These are phyloP conservation scores for Hypsopygia costalis DNA, from an alignment of 2,888 invertebrate species.

Conservation along the genomic window DNA sequence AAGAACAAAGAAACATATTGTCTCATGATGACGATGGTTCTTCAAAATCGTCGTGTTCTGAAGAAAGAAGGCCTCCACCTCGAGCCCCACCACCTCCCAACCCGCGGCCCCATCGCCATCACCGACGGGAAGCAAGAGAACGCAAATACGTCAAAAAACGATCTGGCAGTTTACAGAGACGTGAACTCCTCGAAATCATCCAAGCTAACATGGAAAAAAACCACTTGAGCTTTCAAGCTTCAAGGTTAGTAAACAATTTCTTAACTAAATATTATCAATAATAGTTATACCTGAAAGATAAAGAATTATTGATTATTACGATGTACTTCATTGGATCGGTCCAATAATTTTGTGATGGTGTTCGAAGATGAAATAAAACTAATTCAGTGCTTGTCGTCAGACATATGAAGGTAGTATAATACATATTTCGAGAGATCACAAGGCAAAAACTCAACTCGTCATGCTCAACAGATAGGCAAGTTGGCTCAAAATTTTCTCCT, in stretches of 20 bases:
- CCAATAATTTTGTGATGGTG: no score
- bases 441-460: no score
- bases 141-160: conserved; percentile 80
- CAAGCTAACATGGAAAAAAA: conserved; percentile 96
- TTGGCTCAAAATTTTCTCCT: no score
- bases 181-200: conserved; percentile 92
- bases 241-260: conserved; percentile 78
- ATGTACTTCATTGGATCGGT: no score
- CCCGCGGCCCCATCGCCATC: conserved; percentile 59
- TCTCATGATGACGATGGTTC: conserved; percentile 68
- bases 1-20: conserved; percentile 73
- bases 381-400: no score
- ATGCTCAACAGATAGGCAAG: no score
- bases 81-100: conserved; percentile 46
- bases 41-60: conserved; percentile 70
- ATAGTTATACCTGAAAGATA: no score
- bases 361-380: no score
- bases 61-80: conserved; percentile 49
- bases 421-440: no score
- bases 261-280: background rate
- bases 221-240: conserved; percentile 91
- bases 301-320: no score
- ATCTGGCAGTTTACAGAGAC: conserved; percentile 88
- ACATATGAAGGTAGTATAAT: no score
- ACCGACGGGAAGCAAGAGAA: conserved; percentile 69